A percentile compares a stretch with the other conserved stretches of the same genome.
These are phyloP conservation scores for Diarsia rubi DNA, from an alignment of 2,888 invertebrate genomes.

Conservation along the genomic window DNA sequence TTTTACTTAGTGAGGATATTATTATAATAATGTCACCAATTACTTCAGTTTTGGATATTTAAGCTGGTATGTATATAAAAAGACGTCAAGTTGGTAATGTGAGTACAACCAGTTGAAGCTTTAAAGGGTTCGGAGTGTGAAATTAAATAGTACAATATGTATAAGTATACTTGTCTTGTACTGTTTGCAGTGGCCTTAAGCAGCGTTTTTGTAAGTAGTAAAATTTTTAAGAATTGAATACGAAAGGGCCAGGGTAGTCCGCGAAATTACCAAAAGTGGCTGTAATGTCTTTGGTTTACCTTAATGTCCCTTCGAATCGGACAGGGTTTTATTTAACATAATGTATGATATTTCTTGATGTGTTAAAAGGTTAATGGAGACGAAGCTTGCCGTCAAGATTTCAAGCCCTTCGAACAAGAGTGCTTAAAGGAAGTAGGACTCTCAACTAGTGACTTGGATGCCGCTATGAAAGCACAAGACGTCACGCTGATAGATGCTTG, in stretches of 20 bases:
- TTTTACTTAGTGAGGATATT: background rate
- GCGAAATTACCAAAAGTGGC: too few relatives aligned
- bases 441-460: background rate
- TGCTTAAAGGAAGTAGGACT: constrained; percentile 18
- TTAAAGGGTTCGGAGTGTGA: background rate
- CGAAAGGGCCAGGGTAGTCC: too few relatives aligned
- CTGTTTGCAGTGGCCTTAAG: background rate
- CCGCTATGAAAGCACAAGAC: background rate
- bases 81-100: background rate
- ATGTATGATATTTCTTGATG: background rate
- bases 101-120: constrained; percentile 3
- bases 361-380: background rate
- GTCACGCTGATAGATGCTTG: constrained; percentile 1
- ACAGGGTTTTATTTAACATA: too few relatives aligned
- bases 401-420: constrained; percentile 32
- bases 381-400: background rate
- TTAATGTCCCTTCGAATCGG: too few relatives aligned
- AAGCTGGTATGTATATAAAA: constrained; percentile 19
- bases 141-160: constrained; percentile 34
- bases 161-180: constrained; percentile 5
- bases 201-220: constrained; percentile 25
- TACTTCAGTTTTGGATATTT: constrained; percentile 9
- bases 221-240: too few relatives aligned
- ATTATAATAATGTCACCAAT: constrained; percentile 30
- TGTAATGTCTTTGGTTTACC: too few relatives aligned